Base-by-base conservation (phyloP, 1,140 invertebrate species). In the Hylaeus anthracinus region DNA sequence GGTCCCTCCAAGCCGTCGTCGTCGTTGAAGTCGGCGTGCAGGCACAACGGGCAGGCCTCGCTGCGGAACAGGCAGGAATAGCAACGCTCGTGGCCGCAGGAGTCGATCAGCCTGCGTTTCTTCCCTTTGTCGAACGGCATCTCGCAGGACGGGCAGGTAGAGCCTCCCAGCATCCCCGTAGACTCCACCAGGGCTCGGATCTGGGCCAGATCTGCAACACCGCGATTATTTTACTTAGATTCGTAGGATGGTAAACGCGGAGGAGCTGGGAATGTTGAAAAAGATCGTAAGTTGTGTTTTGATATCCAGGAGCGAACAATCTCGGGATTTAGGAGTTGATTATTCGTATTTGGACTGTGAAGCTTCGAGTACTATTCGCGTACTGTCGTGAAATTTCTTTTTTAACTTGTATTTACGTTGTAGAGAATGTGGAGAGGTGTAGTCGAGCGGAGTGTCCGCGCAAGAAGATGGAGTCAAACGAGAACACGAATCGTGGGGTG, bases 91-190 rank as follows among this genome's bases (percentile, higher is more conserved):
- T 98, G 98, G 81, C 98, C 98, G 93, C 98, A 99, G 72, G 97
- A 96, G 94, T 98, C 98, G 91, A 98, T 98, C 87, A 99, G 94
- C 90, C 97, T 97, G 91, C 98, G 95, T 94, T 98, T 98, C 94
- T 98, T 98, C 92, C 98, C 97, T 93, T 98, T 98, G 94, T 98
- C 98, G 94, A 98, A 98, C 82, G 97, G 97, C 95, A 98, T 97
- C 91, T 97, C 96, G 94, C 97, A 97, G 91, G 96, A 96, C 73
- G 97, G 97, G 93, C 97, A 97, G 64, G 94, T 95, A 55, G 94
- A 94, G 81, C 95, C 95, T 55, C 94, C 94, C 2, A 95, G 92
- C 88, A 95, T 95, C 58, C 95, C 94, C 51, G 96, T 95, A 1
- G 95, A 94, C 85, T 96, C 96, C 72, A 95, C 92, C 81, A 95